A percentile compares a stretch with the other conserved stretches of the same genome.
Evolutionary conservation across 2,888 invertebrate genomes (phyloP).

Genomic region (Hydropsyche betteni): DNA sequence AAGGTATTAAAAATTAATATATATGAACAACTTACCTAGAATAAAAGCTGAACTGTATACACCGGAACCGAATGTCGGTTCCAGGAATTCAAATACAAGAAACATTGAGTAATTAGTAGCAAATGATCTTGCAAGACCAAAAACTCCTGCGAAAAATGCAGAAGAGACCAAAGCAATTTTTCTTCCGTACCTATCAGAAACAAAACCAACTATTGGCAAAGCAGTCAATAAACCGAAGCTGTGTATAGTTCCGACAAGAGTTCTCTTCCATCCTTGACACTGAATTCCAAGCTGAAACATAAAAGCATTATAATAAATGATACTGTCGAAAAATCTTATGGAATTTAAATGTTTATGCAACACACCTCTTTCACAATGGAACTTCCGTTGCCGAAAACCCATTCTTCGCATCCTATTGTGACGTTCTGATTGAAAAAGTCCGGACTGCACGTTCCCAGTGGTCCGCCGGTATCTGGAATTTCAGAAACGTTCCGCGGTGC

Average conservation of each 20-base stretch:
- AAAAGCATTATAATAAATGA: constrained; percentile 43
- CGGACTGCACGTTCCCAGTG: constrained; percentile 54
- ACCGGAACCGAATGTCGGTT: constrained; percentile 64
- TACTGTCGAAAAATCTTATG: not conserved
- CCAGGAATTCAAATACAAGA: constrained; percentile 66
- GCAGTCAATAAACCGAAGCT: constrained; percentile 73
- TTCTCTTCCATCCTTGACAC: constrained; percentile 65
- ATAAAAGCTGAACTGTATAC: constrained; percentile 66
- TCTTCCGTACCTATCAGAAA: constrained; percentile 75
- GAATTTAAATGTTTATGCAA: constrained; percentile 51
- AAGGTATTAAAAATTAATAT: constrained; percentile 21
- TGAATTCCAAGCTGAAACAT: constrained; percentile 48
- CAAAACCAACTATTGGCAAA: constrained; percentile 69
- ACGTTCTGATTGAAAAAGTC: constrained; percentile 56
- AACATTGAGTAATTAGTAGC: constrained; percentile 66
- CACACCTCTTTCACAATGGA: constrained; percentile 60
- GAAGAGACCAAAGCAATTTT: constrained; percentile 67
- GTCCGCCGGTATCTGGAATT: constrained; percentile 22
- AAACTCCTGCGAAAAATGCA: constrained; percentile 64
- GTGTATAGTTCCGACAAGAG: constrained; percentile 69
- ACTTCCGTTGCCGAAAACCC: constrained; percentile 59
- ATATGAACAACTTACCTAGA: constrained; percentile 60
- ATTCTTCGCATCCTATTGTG: constrained; percentile 57
- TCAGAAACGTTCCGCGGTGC: constrained; percentile 52
- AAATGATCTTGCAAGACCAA: constrained; percentile 67